phyloP scores from a whole-genome alignment of 2,113 vertebrate genomes.

The Callipepla squamata region DNA sequence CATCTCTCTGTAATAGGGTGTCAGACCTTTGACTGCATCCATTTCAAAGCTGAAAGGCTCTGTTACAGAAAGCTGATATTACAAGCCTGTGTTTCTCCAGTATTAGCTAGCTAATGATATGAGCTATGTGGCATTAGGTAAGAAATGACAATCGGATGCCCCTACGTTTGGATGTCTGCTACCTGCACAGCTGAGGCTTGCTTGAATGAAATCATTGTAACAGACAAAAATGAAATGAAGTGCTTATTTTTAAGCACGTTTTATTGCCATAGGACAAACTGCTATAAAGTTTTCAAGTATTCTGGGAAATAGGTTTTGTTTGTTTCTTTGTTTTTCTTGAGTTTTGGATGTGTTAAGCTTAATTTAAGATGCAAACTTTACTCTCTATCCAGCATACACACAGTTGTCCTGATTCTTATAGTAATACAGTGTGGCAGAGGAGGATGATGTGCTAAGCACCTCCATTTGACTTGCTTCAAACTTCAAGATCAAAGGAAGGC shows the following conservation, averaged over 20 bases:
- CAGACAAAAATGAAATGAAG: background rate
- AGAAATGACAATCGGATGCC: slow-evolving; percentile 6
- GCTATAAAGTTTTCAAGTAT: background rate
- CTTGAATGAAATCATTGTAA: background rate
- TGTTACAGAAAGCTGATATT: slow-evolving; percentile 4
- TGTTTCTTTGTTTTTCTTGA: background rate
- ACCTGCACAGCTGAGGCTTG: background rate
- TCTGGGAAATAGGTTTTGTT: background rate
- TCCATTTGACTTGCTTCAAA: background rate
- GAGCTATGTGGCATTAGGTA: background rate
- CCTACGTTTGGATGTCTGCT: slow-evolving; percentile 2
- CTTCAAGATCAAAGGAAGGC: background rate
- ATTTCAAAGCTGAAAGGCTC: background rate
- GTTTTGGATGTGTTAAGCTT: background rate
- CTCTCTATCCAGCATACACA: background rate
- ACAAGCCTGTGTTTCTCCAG: background rate
- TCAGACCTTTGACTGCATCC: background rate
- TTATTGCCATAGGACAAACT: background rate
- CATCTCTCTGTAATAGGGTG: background rate
- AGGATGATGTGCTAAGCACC: background rate
- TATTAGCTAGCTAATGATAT: background rate
- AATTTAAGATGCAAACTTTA: background rate
- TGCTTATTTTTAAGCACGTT: background rate
- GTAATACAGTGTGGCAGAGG: background rate
- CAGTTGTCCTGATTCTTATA: background rate